Evolutionary conservation across 1,140 invertebrate species (phyloP), one percentile per base, ranked within the genome.

Genomic region (Ostrea denselamellosa): DNA sequence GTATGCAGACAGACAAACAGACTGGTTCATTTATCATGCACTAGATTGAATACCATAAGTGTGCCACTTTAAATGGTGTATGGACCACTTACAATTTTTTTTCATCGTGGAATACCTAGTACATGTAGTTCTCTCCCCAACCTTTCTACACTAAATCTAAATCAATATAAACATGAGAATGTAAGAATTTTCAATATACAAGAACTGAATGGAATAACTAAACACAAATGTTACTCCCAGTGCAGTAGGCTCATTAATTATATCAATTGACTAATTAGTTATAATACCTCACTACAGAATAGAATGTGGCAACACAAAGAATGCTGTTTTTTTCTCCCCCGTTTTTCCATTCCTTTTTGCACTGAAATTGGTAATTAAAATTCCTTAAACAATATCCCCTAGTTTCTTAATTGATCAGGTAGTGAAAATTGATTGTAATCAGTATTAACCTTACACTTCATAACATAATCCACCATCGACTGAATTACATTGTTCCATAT

Each of bases 251-350:
- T 77, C 68, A 34, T 77, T 77, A 77, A 77, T 71, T 28, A 28
- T 28, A 77, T 77, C 68, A 77, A 77, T 77, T 28, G 68, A 77
- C 22, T 77, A 77, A 77, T 77, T 77, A 77, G 68, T 34, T 77
- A 77, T 25, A 77, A 62, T 62, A 62, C 56, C 56, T 44, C 10
- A 77, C 68, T 28, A 77, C 68, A 77, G 68, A 77, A 25, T 34
- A 77, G 68, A 77, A 77, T 77, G 68, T 77, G 22, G 68, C 68
- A 77, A 77, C 8, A 22, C 28, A 77, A 77, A 77, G 68, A 77
- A 77, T 77, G 68, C 68, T 25, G 25, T 10, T 28, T 77, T 77
- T 77, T 28, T 17, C n/a, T 28, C 25, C 68, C 34, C 68, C 0
- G 28, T 34, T 28, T 77, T 77, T 12, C 10, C 68, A 28, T 28